These are phyloP conservation scores for Anodontia alba DNA, from an alignment of 2,888 invertebrate species.

Conservation along the genomic window DNA sequence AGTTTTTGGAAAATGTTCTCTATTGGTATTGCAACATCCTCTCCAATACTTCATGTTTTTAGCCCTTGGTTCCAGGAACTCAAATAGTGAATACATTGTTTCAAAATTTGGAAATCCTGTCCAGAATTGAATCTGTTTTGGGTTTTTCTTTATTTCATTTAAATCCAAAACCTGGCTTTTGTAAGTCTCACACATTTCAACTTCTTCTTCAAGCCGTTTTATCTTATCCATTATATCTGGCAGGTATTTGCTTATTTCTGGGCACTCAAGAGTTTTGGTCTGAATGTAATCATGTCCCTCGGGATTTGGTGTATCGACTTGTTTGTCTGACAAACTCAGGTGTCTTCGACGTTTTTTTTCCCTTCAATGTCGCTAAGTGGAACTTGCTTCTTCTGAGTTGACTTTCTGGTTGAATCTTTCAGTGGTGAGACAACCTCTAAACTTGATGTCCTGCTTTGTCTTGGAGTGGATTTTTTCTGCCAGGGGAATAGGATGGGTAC, in stretches of 20 bases:
- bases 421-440: neutral
- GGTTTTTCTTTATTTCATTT: neutral
- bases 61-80: neutral
- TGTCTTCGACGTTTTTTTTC: neutral
- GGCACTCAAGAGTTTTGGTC: neutral
- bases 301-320: neutral
- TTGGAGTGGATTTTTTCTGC: constrained; percentile 4
- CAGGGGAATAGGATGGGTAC: constrained; percentile 28
- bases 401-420: no score
- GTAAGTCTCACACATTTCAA: neutral
- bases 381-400: no score
- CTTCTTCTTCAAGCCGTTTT: neutral
- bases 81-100: neutral
- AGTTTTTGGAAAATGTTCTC: neutral
- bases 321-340: neutral
- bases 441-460: constrained; percentile 9
- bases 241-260: neutral
- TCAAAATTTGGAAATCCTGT: neutral
- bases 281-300: neutral
- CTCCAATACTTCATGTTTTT: neutral
- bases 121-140: neutral
- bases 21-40: neutral
- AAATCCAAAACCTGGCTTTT: neutral
- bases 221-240: neutral
- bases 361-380: no score